Percentiles rank a stretch among this genome's conserved stretches.
phyloP scores from a whole-genome alignment of 2,113 vertebrate species.

The Blennius ocellaris region DNA sequence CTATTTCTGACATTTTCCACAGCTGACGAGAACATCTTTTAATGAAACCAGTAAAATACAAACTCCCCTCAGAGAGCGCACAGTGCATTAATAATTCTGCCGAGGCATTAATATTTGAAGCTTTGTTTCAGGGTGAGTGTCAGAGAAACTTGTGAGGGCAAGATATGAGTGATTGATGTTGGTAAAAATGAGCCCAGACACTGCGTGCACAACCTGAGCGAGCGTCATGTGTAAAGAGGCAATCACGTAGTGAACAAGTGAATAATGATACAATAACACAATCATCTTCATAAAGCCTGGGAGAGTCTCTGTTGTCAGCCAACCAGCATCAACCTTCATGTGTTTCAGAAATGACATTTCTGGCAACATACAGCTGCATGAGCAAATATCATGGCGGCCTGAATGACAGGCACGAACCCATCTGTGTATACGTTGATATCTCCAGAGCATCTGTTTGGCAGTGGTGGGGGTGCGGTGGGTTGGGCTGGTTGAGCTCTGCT shows the following conservation, averaged over 20 bases:
- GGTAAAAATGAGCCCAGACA: conserved; percentile 14
- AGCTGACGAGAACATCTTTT: conserved; percentile 38
- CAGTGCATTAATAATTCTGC: conserved; percentile 44
- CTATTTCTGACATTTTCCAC: conserved; percentile 49
- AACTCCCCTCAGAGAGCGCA: conserved; percentile 13
- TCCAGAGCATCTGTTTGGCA: conserved; percentile 57
- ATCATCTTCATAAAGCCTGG: conserved; percentile 15
- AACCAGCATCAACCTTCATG: neutral
- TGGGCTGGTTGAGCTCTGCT: conserved; percentile 23
- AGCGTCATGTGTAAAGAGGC: neutral
- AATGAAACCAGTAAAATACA: conserved; percentile 57
- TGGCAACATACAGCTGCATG: conserved; percentile 13
- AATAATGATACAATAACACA: conserved; percentile 16
- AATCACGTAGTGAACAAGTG: conserved; percentile 13
- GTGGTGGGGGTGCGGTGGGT: conserved; percentile 29
- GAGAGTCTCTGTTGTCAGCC: conserved; percentile 12
- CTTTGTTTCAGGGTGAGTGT: conserved; percentile 28
- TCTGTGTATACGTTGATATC: conserved; percentile 39
- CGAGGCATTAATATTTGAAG: conserved; percentile 56
- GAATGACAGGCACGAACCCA: conserved; percentile 41
- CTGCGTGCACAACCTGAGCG: neutral
- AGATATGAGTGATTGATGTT: conserved; percentile 20
- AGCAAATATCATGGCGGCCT: conserved; percentile 37
- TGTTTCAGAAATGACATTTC: conserved; percentile 24
- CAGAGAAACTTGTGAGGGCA: conserved; percentile 20